phyloP scores from a whole-genome alignment of 2,797 vertebrate genomes.

The Etheostoma perlongum region DNA sequence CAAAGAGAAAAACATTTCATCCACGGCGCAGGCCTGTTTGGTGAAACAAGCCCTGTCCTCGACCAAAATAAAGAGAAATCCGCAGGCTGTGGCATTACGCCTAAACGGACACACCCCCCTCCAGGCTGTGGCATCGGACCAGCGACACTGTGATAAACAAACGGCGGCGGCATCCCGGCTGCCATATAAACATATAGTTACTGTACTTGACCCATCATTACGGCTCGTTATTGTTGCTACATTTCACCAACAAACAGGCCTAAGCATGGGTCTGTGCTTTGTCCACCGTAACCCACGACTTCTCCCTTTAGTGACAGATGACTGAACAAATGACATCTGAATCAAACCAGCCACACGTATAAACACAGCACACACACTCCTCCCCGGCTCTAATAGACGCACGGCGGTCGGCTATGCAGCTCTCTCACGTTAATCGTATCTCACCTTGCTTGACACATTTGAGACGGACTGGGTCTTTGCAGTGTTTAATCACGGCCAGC shows the following conservation, averaged over 20 bases:
- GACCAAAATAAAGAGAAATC: conserved; percentile 41
- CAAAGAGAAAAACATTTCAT: conserved; percentile 37
- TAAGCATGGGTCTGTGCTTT: background rate
- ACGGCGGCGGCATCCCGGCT: conserved; percentile 39
- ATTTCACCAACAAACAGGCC: conserved; percentile 48
- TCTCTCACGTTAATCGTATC: conserved; percentile 29
- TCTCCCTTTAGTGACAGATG: conserved; percentile 50
- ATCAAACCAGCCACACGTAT: conserved; percentile 49
- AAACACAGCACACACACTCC: conserved; percentile 11
- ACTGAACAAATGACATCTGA: conserved; percentile 62
- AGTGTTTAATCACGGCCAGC: conserved; percentile 97
- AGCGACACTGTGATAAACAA: conserved; percentile 68
- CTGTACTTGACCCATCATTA: conserved; percentile 37
- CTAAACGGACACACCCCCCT: conserved; percentile 80
- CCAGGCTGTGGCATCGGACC: conserved; percentile 67
- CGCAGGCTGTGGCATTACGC: conserved; percentile 68
- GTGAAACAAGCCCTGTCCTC: conserved; percentile 31
- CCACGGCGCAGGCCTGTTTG: conserved; percentile 45
- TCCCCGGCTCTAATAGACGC: conserved; percentile 16
- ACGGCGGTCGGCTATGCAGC: conserved; percentile 22
- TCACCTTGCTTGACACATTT: conserved; percentile 99
- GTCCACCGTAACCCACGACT: conserved; percentile 24
- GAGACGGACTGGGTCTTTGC: conserved; percentile 98
- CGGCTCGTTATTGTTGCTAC: conserved; percentile 14
- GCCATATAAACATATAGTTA: background rate